A percentile compares a stretch with the other conserved stretches of the same genome.
Conservation (phyloP, 1,140 invertebrate genomes). For the Mesaphorura yosii region DNA sequence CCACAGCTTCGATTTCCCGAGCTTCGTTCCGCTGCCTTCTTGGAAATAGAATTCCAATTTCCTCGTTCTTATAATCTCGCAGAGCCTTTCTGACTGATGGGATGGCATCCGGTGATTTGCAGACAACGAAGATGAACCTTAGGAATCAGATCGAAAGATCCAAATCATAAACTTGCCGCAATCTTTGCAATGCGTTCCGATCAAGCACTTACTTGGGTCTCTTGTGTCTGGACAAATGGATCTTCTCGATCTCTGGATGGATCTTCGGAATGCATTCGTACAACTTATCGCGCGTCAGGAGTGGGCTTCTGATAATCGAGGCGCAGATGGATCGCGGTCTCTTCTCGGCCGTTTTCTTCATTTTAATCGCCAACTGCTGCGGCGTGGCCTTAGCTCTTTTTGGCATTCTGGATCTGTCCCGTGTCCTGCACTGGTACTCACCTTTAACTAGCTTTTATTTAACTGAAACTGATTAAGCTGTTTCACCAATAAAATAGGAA, state of each 20-base stretch:
- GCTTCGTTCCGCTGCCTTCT: conserved; percentile 3
- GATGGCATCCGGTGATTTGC: neutral
- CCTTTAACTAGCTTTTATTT: too few species aligned
- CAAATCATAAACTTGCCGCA: neutral
- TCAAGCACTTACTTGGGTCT: conserved; percentile 2
- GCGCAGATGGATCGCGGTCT: conserved; percentile 1
- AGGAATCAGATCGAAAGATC: neutral
- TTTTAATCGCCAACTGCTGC: neutral
- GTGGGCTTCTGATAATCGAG: neutral
- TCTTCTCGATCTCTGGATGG: conserved; percentile 1
- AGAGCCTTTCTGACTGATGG: neutral
- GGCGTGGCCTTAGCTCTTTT: neutral
- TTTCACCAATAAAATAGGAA: too few species aligned
- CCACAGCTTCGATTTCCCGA: neutral
- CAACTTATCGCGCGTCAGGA: neutral
- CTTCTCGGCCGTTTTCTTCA: neutral
- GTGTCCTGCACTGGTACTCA: neutral
- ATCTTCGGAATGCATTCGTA: neutral
- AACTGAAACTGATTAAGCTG: too few species aligned
- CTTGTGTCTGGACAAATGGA: conserved; percentile 9
- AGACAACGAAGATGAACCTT: neutral
- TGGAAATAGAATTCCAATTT: conserved; percentile 2
- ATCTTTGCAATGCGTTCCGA: neutral
- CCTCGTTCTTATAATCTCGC: neutral
- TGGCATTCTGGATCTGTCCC: neutral